Percentiles rank a stretch among this genome's conserved stretches.
phyloP scores from a whole-genome alignment of 1,140 invertebrate species.

The Nasonia giraulti region DNA sequence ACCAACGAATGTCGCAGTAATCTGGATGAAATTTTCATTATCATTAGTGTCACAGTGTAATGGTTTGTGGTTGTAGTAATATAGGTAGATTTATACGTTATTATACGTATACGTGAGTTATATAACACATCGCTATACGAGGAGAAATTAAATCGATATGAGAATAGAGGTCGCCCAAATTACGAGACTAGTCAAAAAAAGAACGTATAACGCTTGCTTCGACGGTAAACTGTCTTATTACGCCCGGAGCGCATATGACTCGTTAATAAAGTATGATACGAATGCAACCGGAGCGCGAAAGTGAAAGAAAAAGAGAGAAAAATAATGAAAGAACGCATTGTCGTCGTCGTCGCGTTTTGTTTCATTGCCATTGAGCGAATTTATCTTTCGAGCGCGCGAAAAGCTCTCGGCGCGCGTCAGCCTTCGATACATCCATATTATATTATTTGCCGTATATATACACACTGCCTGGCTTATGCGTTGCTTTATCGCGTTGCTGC shows the following conservation, averaged over 20 bases:
- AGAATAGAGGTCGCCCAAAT: too few relatives aligned
- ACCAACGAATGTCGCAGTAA: not conserved
- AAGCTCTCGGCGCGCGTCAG: constrained; percentile 24
- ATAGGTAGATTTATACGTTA: not conserved
- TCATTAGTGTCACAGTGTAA: too few relatives aligned
- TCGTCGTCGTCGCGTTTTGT: constrained; percentile 20
- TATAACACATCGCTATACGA: too few relatives aligned
- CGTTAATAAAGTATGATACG: constrained; percentile 33
- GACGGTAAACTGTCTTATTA: constrained; percentile 16
- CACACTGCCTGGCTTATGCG: not conserved
- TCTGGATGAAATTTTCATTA: too few relatives aligned
- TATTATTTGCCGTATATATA: too few relatives aligned
- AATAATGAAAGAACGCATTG: not conserved
- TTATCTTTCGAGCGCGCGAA: constrained; percentile 28
- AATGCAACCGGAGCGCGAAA: constrained; percentile 19
- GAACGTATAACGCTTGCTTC: too few relatives aligned
- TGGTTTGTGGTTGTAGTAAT: not conserved
- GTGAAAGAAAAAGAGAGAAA: not conserved
- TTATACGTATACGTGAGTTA: not conserved
- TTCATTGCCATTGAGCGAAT: constrained; percentile 48
- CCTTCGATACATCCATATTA: not conserved
- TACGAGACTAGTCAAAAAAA: too few relatives aligned
- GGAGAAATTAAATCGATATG: too few relatives aligned
- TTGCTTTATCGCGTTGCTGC: not conserved
- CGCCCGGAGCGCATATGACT: not conserved